phyloP scores from a whole-genome alignment of 2,797 vertebrate species.

The Rhinophrynus dorsalis region DNA sequence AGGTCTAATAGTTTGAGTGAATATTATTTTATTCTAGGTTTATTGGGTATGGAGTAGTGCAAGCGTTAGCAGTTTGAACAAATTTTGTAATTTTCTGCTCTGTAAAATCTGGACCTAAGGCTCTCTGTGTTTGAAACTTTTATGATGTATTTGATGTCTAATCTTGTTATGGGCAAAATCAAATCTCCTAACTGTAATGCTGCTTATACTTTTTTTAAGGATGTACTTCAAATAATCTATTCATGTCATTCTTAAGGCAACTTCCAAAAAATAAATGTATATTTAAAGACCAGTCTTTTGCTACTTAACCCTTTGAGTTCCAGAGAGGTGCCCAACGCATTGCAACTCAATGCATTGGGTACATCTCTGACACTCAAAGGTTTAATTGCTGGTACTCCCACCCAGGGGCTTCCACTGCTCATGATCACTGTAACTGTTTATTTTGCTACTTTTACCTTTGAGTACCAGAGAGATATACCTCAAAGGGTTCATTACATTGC shows the following conservation, averaged over 20 bases:
- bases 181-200: constrained; percentile 26
- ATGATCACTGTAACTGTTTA: too few species aligned
- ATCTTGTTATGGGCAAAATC: constrained; percentile 47
- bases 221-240: constrained; percentile 2
- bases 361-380: too few species aligned
- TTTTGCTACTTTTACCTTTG: too few species aligned
- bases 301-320: too few species aligned
- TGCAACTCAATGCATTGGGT: too few species aligned
- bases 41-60: constrained; percentile 2
- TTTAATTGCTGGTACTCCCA: too few species aligned
- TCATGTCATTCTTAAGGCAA: not conserved
- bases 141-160: constrained; percentile 43
- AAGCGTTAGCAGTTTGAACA: constrained; percentile 23
- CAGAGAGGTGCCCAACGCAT: too few species aligned
- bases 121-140: constrained; percentile 26
- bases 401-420: too few species aligned
- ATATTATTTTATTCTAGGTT: constrained; percentile 12
- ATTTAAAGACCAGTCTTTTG: too few species aligned
- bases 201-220: constrained; percentile 21
- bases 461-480: too few species aligned
- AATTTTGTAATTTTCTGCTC: constrained; percentile 35
- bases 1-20: constrained; percentile 15
- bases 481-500: too few species aligned
- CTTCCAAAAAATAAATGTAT: too few species aligned
- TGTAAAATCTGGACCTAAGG: constrained; percentile 32